phyloP scores from a whole-genome alignment of 2,113 vertebrate genomes.

The Lates calcarifer region DNA sequence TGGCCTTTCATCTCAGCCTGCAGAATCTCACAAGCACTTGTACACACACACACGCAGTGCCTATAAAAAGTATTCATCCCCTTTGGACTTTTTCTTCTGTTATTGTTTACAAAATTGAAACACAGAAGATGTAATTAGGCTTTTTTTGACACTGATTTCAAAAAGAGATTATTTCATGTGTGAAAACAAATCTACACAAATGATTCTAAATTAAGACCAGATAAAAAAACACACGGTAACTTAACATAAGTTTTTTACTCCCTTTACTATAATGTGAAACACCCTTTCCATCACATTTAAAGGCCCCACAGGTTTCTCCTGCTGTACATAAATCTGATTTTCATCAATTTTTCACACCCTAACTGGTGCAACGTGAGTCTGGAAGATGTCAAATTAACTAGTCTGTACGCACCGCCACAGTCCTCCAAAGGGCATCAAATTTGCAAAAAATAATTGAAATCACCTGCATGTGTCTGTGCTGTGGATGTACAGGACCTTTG shows the following conservation, averaged over 20 bases:
- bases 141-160: constrained; percentile 1
- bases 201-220: constrained; percentile 31
- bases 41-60: constrained; percentile 17
- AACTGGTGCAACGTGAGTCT: background rate
- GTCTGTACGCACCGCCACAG: background rate
- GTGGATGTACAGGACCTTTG: too few relatives aligned
- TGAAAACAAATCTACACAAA: constrained; percentile 45
- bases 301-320: too few relatives aligned
- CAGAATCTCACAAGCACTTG: constrained; percentile 42
- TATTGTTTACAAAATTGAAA: constrained; percentile 54
- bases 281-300: background rate
- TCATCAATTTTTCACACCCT: background rate
- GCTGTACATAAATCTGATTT: too few relatives aligned
- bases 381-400: background rate
- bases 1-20: constrained; percentile 65
- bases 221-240: constrained; percentile 1
- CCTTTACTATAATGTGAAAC: background rate
- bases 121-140: constrained; percentile 50
- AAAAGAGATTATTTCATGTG: constrained; percentile 5
- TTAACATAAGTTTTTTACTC: background rate
- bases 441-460: too few relatives aligned
- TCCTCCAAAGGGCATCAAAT: background rate
- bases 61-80: constrained; percentile 63
- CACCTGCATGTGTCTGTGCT: too few relatives aligned
- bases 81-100: constrained; percentile 33